Percentiles rank a stretch among this genome's conserved stretches.
These are phyloP conservation scores for Agrypnus murinus DNA, from an alignment of 2,888 invertebrate species.

Conservation along the genomic window DNA sequence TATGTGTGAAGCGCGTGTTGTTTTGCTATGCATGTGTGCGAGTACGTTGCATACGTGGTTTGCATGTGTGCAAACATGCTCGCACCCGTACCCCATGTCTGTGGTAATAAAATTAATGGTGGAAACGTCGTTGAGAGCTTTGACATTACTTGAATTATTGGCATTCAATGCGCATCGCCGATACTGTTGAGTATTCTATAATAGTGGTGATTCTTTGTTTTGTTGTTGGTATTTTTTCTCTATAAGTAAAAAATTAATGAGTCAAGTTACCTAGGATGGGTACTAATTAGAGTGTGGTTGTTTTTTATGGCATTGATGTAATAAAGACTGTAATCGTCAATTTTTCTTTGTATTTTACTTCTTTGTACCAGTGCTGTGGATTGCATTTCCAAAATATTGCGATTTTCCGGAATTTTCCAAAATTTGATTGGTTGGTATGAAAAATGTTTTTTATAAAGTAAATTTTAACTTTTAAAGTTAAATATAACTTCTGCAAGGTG, in stretches of 20 bases:
- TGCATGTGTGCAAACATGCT: slow-evolving; percentile 24
- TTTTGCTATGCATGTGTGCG: not conserved
- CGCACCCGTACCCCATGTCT: slow-evolving; percentile 21
- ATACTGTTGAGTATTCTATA: not conserved
- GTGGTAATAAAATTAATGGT: slow-evolving; percentile 21
- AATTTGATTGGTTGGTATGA: too few species aligned
- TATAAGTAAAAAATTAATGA: not conserved
- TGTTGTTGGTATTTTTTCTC: too few species aligned
- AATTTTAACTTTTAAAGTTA: too few species aligned
- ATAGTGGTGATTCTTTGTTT: not conserved
- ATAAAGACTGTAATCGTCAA: too few species aligned
- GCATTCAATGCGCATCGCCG: not conserved
- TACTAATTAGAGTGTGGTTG: not conserved
- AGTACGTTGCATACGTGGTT: slow-evolving; percentile 20
- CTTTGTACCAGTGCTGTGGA: too few species aligned
- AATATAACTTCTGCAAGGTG: too few species aligned
- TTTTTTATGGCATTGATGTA: not conserved
- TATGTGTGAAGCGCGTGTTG: slow-evolving; percentile 21
- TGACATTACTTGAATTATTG: slow-evolving; percentile 7
- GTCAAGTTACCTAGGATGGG: not conserved
- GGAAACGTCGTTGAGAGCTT: not conserved
- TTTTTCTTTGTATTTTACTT: too few species aligned
- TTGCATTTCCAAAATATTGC: too few species aligned
- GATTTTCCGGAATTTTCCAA: too few species aligned
- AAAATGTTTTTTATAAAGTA: too few species aligned